phyloP scores from a whole-genome alignment of 2,888 invertebrate species.

The Omphaloscelis lunosa region DNA sequence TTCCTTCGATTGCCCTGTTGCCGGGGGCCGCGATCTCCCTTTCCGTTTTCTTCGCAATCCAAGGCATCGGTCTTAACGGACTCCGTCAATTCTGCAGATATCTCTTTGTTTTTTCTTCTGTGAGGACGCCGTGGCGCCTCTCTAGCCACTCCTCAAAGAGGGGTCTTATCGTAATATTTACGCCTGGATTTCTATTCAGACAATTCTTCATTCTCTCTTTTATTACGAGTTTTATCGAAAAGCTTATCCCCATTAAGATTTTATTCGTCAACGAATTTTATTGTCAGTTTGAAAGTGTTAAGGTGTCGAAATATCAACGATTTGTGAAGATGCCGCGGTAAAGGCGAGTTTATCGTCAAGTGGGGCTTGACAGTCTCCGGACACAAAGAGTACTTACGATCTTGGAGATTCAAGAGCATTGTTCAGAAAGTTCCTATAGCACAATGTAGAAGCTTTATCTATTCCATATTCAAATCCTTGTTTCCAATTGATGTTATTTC shows the following conservation, averaged over 20 bases:
- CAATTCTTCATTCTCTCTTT: not conserved
- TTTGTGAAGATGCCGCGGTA: slow-evolving; percentile 35
- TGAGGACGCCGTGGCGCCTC: no score
- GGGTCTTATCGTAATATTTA: no score
- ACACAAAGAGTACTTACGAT: slow-evolving; percentile 33
- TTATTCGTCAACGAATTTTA: slow-evolving; percentile 10
- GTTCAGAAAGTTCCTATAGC: slow-evolving; percentile 42
- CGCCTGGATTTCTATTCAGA: no score
- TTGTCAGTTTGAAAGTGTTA: slow-evolving; percentile 10
- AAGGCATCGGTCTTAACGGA: no score
- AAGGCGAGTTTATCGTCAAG: slow-evolving; percentile 46
- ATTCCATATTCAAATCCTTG: not conserved
- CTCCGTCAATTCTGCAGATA: no score
- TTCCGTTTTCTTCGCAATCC: no score
- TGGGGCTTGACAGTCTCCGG: slow-evolving; percentile 21
- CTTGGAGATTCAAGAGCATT: slow-evolving; percentile 37
- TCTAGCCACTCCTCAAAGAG: no score
- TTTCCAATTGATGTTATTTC: not conserved
- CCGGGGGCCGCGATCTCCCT: no score
- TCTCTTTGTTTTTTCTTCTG: no score
- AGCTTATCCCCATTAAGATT: slow-evolving; percentile 25
- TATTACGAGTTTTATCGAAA: not conserved
- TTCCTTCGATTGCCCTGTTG: no score
- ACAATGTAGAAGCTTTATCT: slow-evolving; percentile 21
- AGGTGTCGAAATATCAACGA: slow-evolving; percentile 30